These are phyloP conservation scores for Dendroctonus ponderosae DNA, from an alignment of 1,140 invertebrate species.

Conservation along the genomic window DNA sequence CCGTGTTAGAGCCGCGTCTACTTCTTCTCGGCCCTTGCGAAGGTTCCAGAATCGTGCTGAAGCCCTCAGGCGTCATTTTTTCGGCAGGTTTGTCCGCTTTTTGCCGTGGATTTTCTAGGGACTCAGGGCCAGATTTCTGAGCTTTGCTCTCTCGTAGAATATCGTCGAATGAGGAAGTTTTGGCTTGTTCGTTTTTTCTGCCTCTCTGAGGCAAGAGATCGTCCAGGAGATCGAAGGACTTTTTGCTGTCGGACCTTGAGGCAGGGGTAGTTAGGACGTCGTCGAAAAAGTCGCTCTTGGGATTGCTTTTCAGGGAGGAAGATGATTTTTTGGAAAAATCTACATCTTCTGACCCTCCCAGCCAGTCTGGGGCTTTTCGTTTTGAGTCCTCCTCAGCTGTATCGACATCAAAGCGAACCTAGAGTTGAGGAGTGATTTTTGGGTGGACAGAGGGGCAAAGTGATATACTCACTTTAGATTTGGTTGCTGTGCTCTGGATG, in stretches of 20 bases:
- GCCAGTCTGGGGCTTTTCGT: constrained; percentile 21
- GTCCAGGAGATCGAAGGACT: constrained; percentile 40
- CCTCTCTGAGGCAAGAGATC: constrained; percentile 38
- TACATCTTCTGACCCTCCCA: constrained; percentile 4
- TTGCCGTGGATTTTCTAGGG: not conserved
- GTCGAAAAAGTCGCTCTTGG: not conserved
- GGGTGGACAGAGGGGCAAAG: no score
- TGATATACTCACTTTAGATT: constrained; percentile 11
- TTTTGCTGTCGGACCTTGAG: constrained; percentile 18
- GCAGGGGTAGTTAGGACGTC: constrained; percentile 10
- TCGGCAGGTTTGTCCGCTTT: not conserved
- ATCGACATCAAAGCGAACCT: constrained; percentile 24
- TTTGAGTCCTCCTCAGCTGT: constrained; percentile 17
- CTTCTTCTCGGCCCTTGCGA: constrained; percentile 19
- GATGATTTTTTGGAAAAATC: not conserved
- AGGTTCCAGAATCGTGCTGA: constrained; percentile 3
- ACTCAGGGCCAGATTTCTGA: not conserved
- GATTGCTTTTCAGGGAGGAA: not conserved
- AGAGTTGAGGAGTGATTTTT: not conserved
- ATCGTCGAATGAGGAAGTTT: constrained; percentile 43
- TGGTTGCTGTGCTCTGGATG: constrained; percentile 4
- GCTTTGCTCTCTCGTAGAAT: constrained; percentile 44
- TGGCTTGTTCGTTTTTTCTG: constrained; percentile 36
- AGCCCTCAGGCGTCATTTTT: not conserved
- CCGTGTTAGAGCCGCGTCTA: constrained; percentile 20